Conservation (phyloP, 1,140 invertebrate genomes). For the Holotrichia oblita region DNA sequence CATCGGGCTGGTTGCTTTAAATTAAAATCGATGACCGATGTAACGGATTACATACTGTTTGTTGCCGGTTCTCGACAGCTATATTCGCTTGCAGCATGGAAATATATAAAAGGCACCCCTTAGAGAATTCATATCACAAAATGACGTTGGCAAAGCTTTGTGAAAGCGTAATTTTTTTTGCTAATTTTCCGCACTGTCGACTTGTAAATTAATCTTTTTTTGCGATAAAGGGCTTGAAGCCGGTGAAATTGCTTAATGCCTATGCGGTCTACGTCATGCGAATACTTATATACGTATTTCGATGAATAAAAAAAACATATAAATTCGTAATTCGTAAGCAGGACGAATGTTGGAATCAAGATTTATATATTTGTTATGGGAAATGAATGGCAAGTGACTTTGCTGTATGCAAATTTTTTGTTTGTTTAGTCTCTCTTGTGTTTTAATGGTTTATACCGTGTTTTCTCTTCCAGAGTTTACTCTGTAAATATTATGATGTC, state of each 20-base stretch:
- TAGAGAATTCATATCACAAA: background rate
- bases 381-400: background rate
- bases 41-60: background rate
- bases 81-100: background rate
- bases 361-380: too few relatives aligned
- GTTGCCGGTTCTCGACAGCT: background rate
- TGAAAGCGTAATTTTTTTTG: constrained; percentile 15
- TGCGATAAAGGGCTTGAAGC: constrained; percentile 4
- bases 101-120: background rate
- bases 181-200: constrained; percentile 26
- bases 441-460: too few relatives aligned
- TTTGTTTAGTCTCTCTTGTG: too few relatives aligned
- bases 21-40: background rate
- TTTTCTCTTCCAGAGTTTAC: too few relatives aligned
- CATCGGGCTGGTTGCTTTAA: background rate
- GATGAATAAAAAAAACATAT: background rate
- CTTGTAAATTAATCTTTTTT: constrained; percentile 21
- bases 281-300: background rate
- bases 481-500: too few relatives aligned
- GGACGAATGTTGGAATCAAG: too few relatives aligned
- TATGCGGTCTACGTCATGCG: background rate
- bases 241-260: background rate
- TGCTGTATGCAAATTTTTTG: background rate
- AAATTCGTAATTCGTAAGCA: too few relatives aligned
- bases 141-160: constrained; percentile 15